Evolutionary conservation across 1,140 invertebrate genomes (phyloP), one percentile per base, ranked within the genome.

Genomic region (Drosophila bocqueti): DNA sequence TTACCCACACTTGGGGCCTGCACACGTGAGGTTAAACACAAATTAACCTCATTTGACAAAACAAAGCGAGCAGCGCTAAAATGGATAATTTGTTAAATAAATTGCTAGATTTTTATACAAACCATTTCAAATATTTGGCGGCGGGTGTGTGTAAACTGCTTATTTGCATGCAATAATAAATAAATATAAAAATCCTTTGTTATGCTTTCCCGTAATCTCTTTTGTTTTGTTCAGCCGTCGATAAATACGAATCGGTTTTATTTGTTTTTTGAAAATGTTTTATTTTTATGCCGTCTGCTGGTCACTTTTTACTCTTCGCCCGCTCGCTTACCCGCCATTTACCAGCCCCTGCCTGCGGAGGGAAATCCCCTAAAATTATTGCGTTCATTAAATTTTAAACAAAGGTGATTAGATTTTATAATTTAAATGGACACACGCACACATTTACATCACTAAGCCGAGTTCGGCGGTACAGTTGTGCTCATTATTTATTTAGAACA

Each of bases 71-170:
- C 75, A 66, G 54, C 65, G 81, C 79, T 83, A 82, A 92, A 90
- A 92, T 92, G 86, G 91, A 92, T 92, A 92, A 92, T 92, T 92
- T 92, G 91, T 92, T 92, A 92, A 92, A 92, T 92, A 92, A 92
- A 92, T 92, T 91, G 91, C 78, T 60, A 76, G 67, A 90, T 85
- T 89, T 91, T 83, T 83, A 79, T 81, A 72, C 67, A 43, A 57
- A 24, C 60, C 64, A 78, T 79, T 71, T 47, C 71, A 60, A 73
- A 74, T 84, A 61, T 86, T 69, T 49, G 60, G 46, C 62, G 58
- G 66, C 40, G 50, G 50, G 42, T 64, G 46, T 60, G 68, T 83
- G 83, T 76, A 64, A 74, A 72, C 54, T 73, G 52, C 47, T 58
- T 91, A 80, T 91, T 91, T 91, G 79, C 84, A 83, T 76, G 72